These are phyloP conservation scores for Acanthurus leucopareius DNA, from an alignment of 2,797 vertebrate species.

Conservation along the genomic window DNA sequence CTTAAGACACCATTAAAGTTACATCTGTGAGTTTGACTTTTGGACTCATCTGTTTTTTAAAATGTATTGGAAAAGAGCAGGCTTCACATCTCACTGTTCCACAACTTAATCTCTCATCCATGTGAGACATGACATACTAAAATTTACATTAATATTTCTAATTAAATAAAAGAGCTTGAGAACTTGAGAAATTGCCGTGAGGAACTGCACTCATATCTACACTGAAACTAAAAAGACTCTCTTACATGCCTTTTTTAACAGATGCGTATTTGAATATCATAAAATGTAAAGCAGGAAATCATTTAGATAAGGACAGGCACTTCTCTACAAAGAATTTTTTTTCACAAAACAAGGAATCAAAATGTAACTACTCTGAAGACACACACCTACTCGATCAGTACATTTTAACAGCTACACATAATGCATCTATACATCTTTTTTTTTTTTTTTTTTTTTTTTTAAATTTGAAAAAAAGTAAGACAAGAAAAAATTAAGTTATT, in stretches of 20 bases:
- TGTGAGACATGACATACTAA: not conserved
- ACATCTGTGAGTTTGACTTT: not conserved
- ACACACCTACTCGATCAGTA: not conserved
- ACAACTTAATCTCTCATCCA: too few species aligned
- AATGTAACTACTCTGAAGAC: not conserved
- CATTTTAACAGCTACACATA: not conserved
- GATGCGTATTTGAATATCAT: not conserved
- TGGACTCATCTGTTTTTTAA: not conserved
- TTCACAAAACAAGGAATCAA: not conserved
- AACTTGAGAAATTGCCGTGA: not conserved
- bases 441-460: not conserved
- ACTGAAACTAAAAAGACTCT: not conserved
- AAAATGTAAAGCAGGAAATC: not conserved
- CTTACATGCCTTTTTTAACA: not conserved
- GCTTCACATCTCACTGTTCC: too few species aligned
- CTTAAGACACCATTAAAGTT: slow-evolving; percentile 8
- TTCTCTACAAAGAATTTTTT: not conserved
- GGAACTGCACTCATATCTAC: not conserved
- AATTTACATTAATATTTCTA: not conserved
- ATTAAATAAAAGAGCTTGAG: not conserved
- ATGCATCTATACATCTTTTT: not conserved
- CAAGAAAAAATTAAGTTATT: not conserved
- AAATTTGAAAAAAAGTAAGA: not conserved
- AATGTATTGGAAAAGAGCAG: not conserved
- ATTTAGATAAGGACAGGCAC: not conserved